Percentiles rank a stretch among this genome's conserved stretches.
Conservation (phyloP, 2,113 vertebrate species). For the Thalassarche chlororhynchos region DNA sequence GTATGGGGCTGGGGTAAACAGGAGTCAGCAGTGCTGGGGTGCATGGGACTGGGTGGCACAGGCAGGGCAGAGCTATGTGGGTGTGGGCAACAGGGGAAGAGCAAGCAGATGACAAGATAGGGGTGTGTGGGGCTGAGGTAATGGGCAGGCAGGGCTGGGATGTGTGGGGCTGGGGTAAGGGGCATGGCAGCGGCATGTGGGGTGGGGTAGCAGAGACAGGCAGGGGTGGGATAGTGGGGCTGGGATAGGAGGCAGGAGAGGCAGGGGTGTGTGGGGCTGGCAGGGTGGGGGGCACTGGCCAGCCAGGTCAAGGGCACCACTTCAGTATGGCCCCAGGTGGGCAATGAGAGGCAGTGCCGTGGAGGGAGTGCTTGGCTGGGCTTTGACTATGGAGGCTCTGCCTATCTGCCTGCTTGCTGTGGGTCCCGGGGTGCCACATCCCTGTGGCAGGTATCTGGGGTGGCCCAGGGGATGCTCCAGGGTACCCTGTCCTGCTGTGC, state of each 20-base stretch:
- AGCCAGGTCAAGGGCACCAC: not conserved
- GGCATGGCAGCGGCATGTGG: not conserved
- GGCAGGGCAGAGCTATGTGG: not conserved
- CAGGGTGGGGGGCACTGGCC: not conserved
- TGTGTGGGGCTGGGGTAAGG: not conserved
- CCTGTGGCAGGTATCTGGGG: not conserved
- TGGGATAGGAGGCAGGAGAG: not conserved
- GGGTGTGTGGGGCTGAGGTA: not conserved
- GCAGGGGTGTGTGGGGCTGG: not conserved
- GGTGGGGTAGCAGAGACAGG: not conserved
- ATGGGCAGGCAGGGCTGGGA: too few species aligned
- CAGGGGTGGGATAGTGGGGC: not conserved
- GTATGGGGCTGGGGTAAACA: not conserved
- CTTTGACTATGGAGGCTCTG: not conserved
- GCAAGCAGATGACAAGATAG: not conserved
- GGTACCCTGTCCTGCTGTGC: not conserved
- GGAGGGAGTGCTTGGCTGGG: not conserved
- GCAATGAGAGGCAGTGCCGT: rapidly evolving
- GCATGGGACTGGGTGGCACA: not conserved
- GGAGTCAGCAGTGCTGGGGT: not conserved
- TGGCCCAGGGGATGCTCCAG: not conserved
- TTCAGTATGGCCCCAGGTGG: not conserved
- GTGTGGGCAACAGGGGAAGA: not conserved
- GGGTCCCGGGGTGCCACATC: not conserved
- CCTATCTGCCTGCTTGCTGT: not conserved